Evolutionary conservation across 2,797 vertebrate species (phyloP).

Genomic region (Octomys mimax): DNA sequence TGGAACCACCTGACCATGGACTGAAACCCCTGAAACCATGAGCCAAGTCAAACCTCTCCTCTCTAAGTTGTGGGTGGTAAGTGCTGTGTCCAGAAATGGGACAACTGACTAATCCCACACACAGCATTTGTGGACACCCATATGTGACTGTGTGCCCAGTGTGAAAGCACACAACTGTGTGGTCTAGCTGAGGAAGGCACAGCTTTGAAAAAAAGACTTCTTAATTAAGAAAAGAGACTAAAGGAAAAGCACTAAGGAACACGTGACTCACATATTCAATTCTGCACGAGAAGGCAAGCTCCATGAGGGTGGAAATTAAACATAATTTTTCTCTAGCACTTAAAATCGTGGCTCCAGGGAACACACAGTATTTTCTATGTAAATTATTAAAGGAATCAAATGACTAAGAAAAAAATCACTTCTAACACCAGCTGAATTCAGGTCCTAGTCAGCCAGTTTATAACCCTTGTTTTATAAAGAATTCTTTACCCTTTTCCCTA

Average conservation of each 20-base stretch:
- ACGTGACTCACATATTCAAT: neutral
- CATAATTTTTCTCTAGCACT: neutral
- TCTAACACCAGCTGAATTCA: neutral
- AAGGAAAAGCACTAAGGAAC: neutral
- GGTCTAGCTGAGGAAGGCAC: neutral
- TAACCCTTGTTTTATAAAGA: neutral
- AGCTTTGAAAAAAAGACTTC: neutral
- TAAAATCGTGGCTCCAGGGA: neutral
- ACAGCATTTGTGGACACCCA: neutral
- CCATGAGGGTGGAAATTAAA: neutral
- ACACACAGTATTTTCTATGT: neutral
- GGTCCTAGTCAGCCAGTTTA: neutral
- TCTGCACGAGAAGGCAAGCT: neutral
- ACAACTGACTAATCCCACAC: neutral
- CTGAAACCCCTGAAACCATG: neutral
- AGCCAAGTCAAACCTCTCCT: neutral
- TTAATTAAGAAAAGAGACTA: neutral
- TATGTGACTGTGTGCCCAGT: neutral
- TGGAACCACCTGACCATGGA: neutral
- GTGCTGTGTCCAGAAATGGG: neutral
- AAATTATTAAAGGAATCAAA: constrained; percentile 17
- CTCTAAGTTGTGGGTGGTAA: neutral
- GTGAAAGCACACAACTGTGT: neutral
- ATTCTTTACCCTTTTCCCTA: neutral
- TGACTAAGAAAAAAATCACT: neutral